A percentile compares a stretch with the other conserved stretches of the same genome.
Conservation (phyloP, 2,113 vertebrate genomes). For the Crotalus viridis region DNA sequence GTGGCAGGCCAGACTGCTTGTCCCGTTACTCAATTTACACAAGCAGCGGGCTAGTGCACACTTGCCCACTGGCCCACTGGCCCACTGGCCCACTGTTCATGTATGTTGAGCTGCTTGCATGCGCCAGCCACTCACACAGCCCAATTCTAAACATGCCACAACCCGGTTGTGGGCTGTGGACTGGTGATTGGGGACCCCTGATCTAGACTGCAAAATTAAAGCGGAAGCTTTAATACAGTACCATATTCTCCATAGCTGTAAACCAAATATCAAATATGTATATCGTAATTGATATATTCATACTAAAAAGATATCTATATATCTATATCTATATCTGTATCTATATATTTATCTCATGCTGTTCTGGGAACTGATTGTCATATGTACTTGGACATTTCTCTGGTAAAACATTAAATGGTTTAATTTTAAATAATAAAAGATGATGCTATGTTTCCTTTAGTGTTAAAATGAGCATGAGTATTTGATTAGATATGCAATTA, state of each 20-base stretch:
- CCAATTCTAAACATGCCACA: too few relatives aligned
- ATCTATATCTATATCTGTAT: too few relatives aligned
- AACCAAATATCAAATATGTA: not conserved
- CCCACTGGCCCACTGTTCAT: too few relatives aligned
- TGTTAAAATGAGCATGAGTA: not conserved
- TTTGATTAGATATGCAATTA: not conserved
- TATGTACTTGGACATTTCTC: rapidly evolving
- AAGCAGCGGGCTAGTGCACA: too few relatives aligned
- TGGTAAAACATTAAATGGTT: rapidly evolving
- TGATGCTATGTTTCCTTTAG: not conserved
- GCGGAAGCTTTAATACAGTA: rapidly evolving
- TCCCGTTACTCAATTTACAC: too few relatives aligned
- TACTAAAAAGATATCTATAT: too few relatives aligned
- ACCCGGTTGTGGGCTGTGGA: too few relatives aligned
- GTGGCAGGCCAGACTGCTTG: too few relatives aligned
- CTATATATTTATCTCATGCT: not conserved
- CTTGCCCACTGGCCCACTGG: too few relatives aligned
- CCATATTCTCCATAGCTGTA: not conserved
- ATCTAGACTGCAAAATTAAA: rapidly evolving
- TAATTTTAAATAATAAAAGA: not conserved
- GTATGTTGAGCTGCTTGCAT: too few relatives aligned
- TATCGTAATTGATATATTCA: not conserved
- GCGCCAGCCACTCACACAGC: too few relatives aligned
- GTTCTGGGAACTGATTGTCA: not conserved
- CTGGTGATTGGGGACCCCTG: too few relatives aligned